These are phyloP conservation scores for Solea senegalensis DNA, from an alignment of 2,113 vertebrate species.

Conservation along the genomic window DNA sequence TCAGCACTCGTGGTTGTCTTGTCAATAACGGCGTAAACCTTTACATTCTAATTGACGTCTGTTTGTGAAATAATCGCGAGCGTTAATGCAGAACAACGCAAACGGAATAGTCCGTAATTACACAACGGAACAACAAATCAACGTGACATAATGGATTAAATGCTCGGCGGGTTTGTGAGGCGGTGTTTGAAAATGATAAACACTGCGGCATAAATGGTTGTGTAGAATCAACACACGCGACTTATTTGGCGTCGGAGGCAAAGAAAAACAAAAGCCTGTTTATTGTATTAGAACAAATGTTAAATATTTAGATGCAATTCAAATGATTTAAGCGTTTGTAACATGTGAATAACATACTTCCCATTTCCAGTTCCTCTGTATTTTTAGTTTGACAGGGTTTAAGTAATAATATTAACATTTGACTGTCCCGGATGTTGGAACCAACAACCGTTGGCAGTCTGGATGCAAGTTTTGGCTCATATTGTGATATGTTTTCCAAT, in stretches of 20 bases:
- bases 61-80: conserved; percentile 6
- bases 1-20: not conserved
- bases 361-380: too few species aligned
- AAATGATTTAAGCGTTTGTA: too few species aligned
- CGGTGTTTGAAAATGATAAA: not conserved
- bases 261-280: not conserved
- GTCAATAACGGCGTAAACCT: not conserved
- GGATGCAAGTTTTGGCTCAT: too few species aligned
- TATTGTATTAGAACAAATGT: too few species aligned
- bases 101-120: conserved; percentile 2
- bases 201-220: not conserved
- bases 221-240: not conserved
- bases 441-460: too few species aligned
- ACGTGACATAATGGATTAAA: conserved; percentile 2
- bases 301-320: too few species aligned
- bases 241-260: not conserved
- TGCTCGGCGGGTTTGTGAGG: not conserved
- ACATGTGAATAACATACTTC: too few species aligned
- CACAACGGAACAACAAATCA: not conserved
- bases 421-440: too few species aligned
- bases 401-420: too few species aligned
- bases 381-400: too few species aligned
- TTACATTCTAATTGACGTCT: conserved; percentile 1
- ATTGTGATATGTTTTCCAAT: too few species aligned
- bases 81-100: conserved; percentile 9